Percentiles rank a stretch among this genome's conserved stretches.
phyloP scores from a whole-genome alignment of 2,113 vertebrate species.

The Eira barbara region DNA sequence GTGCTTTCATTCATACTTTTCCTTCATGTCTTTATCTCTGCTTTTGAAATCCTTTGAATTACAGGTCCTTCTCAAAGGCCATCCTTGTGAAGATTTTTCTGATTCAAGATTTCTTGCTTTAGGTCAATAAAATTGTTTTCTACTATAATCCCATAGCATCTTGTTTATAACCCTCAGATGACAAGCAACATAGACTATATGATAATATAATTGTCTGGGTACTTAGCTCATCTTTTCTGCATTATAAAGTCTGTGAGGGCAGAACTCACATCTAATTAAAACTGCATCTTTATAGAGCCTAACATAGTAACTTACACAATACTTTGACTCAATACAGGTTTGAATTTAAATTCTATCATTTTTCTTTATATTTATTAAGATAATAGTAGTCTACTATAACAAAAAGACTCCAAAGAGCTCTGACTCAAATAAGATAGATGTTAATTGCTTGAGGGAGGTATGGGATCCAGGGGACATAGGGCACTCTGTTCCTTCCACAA shows the following conservation, averaged over 20 bases:
- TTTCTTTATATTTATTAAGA: not conserved
- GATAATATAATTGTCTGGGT: not conserved
- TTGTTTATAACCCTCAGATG: not conserved
- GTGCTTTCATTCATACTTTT: not conserved
- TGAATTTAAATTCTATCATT: not conserved
- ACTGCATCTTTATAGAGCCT: not conserved
- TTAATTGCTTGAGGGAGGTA: not conserved
- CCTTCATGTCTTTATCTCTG: not conserved
- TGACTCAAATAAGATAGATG: not conserved
- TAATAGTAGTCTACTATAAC: not conserved
- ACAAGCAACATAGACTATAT: not conserved
- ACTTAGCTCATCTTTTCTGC: constrained; percentile 2
- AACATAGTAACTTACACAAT: not conserved
- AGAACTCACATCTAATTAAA: constrained; percentile 11
- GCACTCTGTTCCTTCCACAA: not conserved
- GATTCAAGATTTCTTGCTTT: not conserved
- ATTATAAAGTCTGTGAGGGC: not conserved
- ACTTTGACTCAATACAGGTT: not conserved
- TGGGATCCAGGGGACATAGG: too few relatives aligned
- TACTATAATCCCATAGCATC: not conserved
- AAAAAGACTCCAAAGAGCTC: not conserved
- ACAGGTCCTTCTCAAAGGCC: not conserved
- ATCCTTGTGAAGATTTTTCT: not conserved
- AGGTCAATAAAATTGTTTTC: not conserved
- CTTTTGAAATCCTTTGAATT: not conserved